Evolutionary conservation across 2,888 invertebrate genomes (phyloP).

Genomic region (Rhyacophila evoluta): DNA sequence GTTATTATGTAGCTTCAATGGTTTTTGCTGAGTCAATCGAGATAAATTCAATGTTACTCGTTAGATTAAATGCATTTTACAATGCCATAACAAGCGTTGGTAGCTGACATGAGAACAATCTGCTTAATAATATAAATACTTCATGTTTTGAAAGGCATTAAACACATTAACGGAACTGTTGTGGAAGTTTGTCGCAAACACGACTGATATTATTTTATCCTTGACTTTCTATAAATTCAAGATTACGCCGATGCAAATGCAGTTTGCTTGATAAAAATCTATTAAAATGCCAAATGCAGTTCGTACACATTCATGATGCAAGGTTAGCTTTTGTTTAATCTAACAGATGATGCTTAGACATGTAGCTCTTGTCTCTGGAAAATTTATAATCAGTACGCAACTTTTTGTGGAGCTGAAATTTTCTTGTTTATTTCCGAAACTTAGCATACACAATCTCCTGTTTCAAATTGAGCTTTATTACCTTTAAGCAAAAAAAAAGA

Average conservation of each 20-base stretch:
- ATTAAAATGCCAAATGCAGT: neutral
- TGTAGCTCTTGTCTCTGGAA: no score
- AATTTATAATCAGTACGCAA: no score
- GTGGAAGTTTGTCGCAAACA: neutral
- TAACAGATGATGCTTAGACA: no score
- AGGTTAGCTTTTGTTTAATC: neutral
- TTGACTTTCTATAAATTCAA: slow-evolving; percentile 21
- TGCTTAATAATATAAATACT: neutral
- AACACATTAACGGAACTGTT: neutral
- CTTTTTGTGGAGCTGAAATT: no score
- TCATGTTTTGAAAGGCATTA: neutral
- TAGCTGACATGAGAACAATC: neutral
- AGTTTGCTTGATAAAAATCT: neutral
- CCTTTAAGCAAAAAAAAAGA: no score
- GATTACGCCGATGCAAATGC: neutral
- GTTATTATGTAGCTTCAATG: no score
- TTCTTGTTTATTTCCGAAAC: no score
- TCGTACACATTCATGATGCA: neutral
- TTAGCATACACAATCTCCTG: no score
- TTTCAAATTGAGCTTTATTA: no score
- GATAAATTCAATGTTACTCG: no score
- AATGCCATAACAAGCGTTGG: neutral
- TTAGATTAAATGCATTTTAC: no score
- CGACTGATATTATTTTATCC: neutral
- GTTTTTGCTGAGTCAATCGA: no score